Conservation (phyloP, 2,888 invertebrate species). For the Mimumesa dahlbomi region DNA sequence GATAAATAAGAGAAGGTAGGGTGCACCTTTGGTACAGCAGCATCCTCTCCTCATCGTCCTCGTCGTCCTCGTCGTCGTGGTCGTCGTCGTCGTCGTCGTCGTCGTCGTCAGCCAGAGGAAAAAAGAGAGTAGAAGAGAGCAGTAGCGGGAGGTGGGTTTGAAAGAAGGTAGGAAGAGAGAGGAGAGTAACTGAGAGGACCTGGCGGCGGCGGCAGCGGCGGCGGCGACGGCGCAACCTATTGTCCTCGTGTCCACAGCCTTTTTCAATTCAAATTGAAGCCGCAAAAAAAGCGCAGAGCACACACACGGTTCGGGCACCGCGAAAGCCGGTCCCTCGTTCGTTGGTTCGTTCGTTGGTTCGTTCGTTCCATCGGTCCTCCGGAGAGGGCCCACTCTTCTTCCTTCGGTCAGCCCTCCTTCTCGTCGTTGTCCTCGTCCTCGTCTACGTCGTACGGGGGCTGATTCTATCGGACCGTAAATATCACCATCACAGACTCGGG, state of each 20-base stretch:
- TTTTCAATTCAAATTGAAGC: conserved; percentile 79
- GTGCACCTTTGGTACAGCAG: conserved; percentile 37
- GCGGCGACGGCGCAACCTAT: conserved; percentile 73
- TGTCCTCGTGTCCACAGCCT: conserved; percentile 79
- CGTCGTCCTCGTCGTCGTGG: conserved; percentile 28
- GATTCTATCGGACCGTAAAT: conserved; percentile 79
- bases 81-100: conserved; percentile 19
- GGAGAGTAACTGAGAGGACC: conserved; percentile 57
- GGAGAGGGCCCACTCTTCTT: conserved; percentile 34
- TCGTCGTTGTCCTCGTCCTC: conserved; percentile 40
- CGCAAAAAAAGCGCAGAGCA: conserved; percentile 75
- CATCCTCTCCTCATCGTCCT: conserved; percentile 24
- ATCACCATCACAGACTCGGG: conserved; percentile 72
- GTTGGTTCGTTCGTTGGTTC: too few species aligned
- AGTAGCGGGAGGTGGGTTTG: conserved; percentile 42
- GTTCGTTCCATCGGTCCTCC: conserved; percentile 29
- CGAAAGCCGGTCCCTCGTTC: conserved; percentile 61
- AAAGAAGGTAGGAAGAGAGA: conserved; percentile 38
- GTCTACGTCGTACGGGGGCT: conserved; percentile 71
- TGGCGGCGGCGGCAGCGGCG: conserved; percentile 45
- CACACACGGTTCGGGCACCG: conserved; percentile 67
- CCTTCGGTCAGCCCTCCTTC: conserved; percentile 37
- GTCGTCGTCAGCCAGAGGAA: conserved; percentile 24
- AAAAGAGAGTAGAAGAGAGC: conserved; percentile 3
- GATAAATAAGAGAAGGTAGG: conserved; percentile 20